Evolutionary conservation across 1,140 invertebrate species (phyloP), one percentile per base, ranked within the genome.

Genomic region (Trachymyrmex septentrionalis): DNA sequence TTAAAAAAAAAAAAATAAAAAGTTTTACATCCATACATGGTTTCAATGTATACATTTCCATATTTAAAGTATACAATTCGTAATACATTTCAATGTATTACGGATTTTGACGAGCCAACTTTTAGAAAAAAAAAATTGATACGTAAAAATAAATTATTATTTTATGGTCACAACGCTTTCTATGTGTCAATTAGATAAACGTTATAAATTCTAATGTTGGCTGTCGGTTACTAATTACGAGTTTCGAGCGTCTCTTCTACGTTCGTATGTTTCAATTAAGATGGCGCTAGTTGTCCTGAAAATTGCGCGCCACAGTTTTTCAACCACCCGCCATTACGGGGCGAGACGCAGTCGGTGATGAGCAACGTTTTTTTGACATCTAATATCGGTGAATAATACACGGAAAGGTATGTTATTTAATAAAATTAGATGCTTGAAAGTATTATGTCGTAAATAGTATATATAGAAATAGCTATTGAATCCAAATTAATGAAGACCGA

Each of bases 241-340:
- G 1, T 38, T 4, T 34, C 0, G 16, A 44, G 0, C 21, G 3
- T 66, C 38, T 34, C 30, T 21, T 44, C 14, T 27, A 34, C 19
- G 16, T 64, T 21, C 24, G 24, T 63, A 19, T 10, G 34, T 48
- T 2, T 6, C 14, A 4, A n/a, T 21, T 48, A 50, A 30, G 76
- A 78, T 78, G 76, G 12, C 76, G 44, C 44, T 66, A 78, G 61
- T 66, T 34, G 76, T 50, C 59, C 61, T 12, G 19, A 44, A 61
- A 38, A 44, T 59, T 34, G 16, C 10, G n/a, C 4, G 30, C 9
- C 75, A 14, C n/a, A 48, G 63, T 77, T 66, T 78, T 55, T 34
- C 38, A 9, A 30, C 19, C 63, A 19, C 3, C 6, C 24, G 24
- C 44, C n/a, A 61, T 34, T 34, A 7, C 12, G 27, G 9, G 38